Percentiles rank a stretch among this genome's conserved stretches.
Conservation (phyloP, 2,888 invertebrate species). For the Lycaena phlaeas region DNA sequence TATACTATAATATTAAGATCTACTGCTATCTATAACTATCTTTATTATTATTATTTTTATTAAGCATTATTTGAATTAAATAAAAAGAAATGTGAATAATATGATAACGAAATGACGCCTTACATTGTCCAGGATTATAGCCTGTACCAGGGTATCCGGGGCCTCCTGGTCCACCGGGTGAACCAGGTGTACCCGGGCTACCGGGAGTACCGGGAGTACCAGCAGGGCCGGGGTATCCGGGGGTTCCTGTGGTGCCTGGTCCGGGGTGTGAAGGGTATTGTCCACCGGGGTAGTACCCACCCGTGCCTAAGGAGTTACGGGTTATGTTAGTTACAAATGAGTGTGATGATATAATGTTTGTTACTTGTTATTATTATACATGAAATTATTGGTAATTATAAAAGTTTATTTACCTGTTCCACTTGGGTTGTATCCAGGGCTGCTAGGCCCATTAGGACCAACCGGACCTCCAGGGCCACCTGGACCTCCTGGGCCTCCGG, state of each 20-base stretch:
- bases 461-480: conserved; percentile 19
- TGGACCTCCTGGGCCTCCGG: conserved; percentile 28
- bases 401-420: no score
- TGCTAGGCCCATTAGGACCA: no score
- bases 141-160: conserved; percentile 25
- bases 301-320: conserved; percentile 3
- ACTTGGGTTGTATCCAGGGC: no score
- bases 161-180: conserved; percentile 18
- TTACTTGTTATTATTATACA: not conserved
- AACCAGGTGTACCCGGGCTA: conserved; percentile 20
- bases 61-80: no score
- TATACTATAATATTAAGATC: no score
- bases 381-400: no score
- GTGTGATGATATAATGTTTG: not conserved
- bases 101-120: no score
- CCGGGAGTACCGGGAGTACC: conserved; percentile 23
- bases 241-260: not conserved
- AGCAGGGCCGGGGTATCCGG: conserved; percentile 42
- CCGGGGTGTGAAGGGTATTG: conserved; percentile 10
- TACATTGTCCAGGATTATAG: conserved; percentile 23
- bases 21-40: no score
- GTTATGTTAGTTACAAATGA: not conserved
- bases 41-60: no score
- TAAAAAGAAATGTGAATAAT: no score
- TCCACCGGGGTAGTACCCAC: conserved; percentile 10